Evolutionary conservation across 1,140 invertebrate species (phyloP).

Genomic region (Aphis craccivora): DNA sequence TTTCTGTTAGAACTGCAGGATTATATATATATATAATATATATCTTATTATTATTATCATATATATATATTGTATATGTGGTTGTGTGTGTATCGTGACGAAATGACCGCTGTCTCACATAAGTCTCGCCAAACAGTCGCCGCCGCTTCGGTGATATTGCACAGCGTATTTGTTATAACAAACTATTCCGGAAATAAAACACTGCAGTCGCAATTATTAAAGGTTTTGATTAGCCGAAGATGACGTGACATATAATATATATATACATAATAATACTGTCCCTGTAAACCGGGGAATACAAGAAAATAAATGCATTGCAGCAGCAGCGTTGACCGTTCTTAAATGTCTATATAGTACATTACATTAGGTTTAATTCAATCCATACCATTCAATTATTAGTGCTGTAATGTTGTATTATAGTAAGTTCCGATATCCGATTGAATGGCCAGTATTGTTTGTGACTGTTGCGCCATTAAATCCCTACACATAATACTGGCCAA

Average conservation of each 20-base stretch:
- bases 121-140: conserved; percentile 10
- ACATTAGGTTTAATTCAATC: not conserved
- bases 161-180: not conserved
- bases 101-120: conserved; percentile 15
- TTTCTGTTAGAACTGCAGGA: not conserved
- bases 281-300: not conserved
- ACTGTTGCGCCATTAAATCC: conserved; percentile 11
- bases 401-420: not conserved
- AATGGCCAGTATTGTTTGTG: not conserved
- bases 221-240: not conserved
- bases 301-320: not conserved
- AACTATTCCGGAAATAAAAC: conserved; percentile 14
- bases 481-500: not conserved
- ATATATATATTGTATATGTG: too few relatives aligned
- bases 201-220: not conserved
- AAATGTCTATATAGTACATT: not conserved
- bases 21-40: too few relatives aligned
- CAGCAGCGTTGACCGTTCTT: not conserved
- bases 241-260: not conserved
- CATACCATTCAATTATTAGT: not conserved
- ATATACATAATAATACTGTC: not conserved
- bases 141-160: not conserved
- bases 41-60: too few relatives aligned
- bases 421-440: not conserved
- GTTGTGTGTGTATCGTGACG: not conserved